Conservation (phyloP, 2,888 invertebrate species). For the Chymomyza fuscimana region DNA sequence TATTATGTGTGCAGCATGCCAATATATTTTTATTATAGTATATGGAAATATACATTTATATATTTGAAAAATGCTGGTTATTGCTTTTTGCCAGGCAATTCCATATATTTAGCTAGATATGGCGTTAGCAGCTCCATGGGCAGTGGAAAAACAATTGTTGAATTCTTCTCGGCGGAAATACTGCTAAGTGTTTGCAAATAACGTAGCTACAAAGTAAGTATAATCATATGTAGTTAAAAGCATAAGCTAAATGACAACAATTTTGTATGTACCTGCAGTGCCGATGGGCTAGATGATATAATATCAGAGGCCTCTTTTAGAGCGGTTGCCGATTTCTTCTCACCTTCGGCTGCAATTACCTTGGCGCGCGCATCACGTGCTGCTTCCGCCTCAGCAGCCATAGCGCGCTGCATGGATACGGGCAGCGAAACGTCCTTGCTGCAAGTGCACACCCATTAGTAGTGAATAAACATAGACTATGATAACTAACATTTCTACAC, state of each 20-base stretch:
- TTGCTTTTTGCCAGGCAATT: slow-evolving; percentile 5
- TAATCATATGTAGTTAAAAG: slow-evolving; percentile 37
- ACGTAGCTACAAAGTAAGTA: slow-evolving; percentile 82
- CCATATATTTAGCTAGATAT: slow-evolving; percentile 52
- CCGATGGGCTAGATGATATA: slow-evolving; percentile 87
- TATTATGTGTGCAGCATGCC: slow-evolving; percentile 31
- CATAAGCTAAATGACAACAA: slow-evolving; percentile 29
- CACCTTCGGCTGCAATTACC: slow-evolving; percentile 89
- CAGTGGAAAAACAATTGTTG: slow-evolving; percentile 95
- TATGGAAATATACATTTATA: background rate
- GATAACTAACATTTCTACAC: slow-evolving; percentile 92
- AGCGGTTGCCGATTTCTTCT: slow-evolving; percentile 89
- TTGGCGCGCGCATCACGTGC: slow-evolving; percentile 84
- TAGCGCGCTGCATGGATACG: slow-evolving; percentile 88
- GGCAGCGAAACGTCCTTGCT: slow-evolving; percentile 91
- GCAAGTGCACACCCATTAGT: slow-evolving; percentile 21
- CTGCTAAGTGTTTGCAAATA: slow-evolving; percentile 94
- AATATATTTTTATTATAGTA: slow-evolving; percentile 48
- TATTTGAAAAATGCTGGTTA: background rate
- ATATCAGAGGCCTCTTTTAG: slow-evolving; percentile 92
- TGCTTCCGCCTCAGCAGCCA: slow-evolving; percentile 92
- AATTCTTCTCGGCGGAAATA: slow-evolving; percentile 96
- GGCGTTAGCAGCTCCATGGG: slow-evolving; percentile 88
- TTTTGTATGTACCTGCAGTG: slow-evolving; percentile 80
- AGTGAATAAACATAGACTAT: background rate